These are phyloP conservation scores for Rhabdornis inornatus DNA, from an alignment of 2,113 vertebrate species.

Conservation along the genomic window DNA sequence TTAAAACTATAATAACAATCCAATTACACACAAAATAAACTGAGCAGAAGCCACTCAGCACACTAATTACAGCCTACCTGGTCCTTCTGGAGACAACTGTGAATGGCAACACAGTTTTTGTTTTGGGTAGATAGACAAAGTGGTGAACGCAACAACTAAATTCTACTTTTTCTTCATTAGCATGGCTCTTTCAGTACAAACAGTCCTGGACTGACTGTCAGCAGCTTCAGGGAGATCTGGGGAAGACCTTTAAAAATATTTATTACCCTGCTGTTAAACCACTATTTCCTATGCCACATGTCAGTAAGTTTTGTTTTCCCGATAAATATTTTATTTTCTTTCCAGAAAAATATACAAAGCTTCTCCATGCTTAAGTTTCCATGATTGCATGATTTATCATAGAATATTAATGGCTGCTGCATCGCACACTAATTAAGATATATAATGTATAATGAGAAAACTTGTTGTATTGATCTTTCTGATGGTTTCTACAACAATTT, in stretches of 20 bases:
- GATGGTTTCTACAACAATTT: not conserved
- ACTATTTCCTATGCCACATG: not conserved
- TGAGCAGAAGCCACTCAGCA: not conserved
- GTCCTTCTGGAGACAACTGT: not conserved
- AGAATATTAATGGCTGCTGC: not conserved
- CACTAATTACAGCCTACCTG: not conserved
- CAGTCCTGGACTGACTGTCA: not conserved
- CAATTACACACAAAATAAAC: not conserved
- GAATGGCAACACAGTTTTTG: not conserved
- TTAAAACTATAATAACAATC: not conserved
- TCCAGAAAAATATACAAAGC: not conserved
- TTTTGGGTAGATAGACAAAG: not conserved
- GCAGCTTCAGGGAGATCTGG: not conserved
- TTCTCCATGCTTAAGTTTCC: not conserved
- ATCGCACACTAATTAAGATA: not conserved
- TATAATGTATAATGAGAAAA: not conserved
- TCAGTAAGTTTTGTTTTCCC: not conserved
- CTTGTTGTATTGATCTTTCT: not conserved
- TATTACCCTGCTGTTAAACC: not conserved
- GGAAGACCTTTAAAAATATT: not conserved
- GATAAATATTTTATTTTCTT: not conserved
- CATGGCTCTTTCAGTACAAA: not conserved
- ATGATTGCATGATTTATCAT: not conserved
- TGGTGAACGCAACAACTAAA: not conserved
- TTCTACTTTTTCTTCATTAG: not conserved